Conservation (phyloP, 2,888 invertebrate species). For the Bombyx huttoni region DNA sequence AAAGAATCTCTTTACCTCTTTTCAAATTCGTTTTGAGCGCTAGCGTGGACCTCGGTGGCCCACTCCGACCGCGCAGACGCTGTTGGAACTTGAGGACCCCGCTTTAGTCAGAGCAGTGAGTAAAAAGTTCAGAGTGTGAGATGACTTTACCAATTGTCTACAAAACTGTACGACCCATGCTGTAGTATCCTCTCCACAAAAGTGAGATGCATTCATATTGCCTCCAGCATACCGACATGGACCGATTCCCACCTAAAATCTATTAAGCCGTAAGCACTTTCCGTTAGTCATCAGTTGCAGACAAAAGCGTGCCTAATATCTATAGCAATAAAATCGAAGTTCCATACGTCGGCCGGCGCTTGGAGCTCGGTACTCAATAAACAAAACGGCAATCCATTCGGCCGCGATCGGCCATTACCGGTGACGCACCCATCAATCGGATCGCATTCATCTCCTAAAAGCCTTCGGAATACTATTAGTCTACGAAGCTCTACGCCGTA, state of each 20-base stretch:
- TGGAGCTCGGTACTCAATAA: background rate
- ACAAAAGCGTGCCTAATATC: background rate
- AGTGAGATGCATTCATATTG: conserved; percentile 1
- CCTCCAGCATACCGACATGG: background rate
- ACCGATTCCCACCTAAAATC: background rate
- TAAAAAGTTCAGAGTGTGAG: no score
- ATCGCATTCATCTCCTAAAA: conserved; percentile 17
- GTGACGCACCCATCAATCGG: conserved; percentile 18
- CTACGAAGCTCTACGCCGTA: background rate
- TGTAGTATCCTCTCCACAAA: background rate
- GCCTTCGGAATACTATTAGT: background rate
- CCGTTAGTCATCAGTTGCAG: background rate
- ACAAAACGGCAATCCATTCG: background rate
- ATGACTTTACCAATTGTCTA: no score
- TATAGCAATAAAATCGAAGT: background rate
- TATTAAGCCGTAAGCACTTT: background rate
- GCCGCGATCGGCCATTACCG: conserved; percentile 13
- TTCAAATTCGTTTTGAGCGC: no score
- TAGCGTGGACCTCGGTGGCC: no score
- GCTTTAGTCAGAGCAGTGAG: no score
- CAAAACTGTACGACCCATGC: no score
- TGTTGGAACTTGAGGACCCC: no score
- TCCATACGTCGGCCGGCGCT: background rate
- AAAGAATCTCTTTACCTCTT: no score
- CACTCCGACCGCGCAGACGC: no score